Evolutionary conservation across 2,113 vertebrate genomes (phyloP).

Genomic region (Toxostoma redivivum): DNA sequence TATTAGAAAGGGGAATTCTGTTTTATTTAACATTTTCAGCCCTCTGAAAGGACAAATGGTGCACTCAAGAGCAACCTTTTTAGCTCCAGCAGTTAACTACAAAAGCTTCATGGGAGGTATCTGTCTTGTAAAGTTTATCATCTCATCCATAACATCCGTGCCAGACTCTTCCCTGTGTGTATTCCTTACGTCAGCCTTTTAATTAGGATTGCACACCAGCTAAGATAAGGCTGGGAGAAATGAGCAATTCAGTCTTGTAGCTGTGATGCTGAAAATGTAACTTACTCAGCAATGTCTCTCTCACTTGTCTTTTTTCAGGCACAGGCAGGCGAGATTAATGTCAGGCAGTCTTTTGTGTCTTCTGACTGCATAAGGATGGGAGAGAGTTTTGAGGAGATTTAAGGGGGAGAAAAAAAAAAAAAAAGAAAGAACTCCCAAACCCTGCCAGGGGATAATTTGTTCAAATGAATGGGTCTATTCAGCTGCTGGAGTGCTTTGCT

Average conservation of each 20-base stretch:
- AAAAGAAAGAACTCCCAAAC: neutral
- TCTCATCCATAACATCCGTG: constrained; percentile 34
- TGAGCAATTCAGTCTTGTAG: neutral
- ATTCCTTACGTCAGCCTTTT: constrained; percentile 50
- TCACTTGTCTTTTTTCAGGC: constrained; percentile 31
- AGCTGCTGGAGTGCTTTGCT: constrained; percentile 68
- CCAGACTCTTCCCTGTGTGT: constrained; percentile 5
- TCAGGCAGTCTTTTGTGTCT: constrained; percentile 67
- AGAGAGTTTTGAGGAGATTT: neutral
- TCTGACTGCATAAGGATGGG: constrained; percentile 22
- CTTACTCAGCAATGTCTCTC: neutral
- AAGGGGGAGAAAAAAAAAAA: accelerated
- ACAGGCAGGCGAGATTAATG: constrained; percentile 32
- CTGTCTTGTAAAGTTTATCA: constrained; percentile 47
- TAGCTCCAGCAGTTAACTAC: constrained; percentile 29
- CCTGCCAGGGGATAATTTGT: constrained; percentile 73
- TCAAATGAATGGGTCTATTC: constrained; percentile 77
- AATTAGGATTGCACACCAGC: constrained; percentile 25
- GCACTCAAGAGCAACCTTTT: neutral
- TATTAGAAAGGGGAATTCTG: neutral
- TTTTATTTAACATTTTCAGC: neutral
- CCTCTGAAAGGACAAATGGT: neutral
- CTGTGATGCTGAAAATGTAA: neutral
- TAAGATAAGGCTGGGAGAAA: neutral
- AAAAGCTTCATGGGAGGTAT: constrained; percentile 51